Percentiles rank a stretch among this genome's conserved stretches.
These are phyloP conservation scores for Amphimallon solstitiale DNA, from an alignment of 2,888 invertebrate species.

Conservation along the genomic window DNA sequence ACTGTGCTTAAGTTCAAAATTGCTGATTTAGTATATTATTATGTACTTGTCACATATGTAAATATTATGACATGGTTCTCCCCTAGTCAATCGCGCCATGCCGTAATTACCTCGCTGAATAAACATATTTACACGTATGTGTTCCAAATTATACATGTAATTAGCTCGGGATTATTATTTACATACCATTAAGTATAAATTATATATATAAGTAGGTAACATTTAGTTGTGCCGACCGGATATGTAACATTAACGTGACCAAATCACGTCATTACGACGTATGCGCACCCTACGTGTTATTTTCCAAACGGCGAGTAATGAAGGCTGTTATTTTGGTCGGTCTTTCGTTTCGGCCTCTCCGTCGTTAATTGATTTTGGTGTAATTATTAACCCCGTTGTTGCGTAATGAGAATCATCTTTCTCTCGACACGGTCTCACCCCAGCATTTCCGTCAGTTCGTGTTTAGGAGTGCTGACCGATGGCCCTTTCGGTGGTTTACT, in stretches of 20 bases:
- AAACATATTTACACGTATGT: slow-evolving; percentile 25
- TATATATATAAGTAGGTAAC: slow-evolving; percentile 2
- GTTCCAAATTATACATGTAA: not conserved
- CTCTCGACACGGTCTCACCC: not conserved
- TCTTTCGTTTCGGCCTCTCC: too few species aligned
- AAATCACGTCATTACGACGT: too few species aligned
- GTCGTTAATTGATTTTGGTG: slow-evolving; percentile 13
- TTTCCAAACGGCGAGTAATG: too few species aligned
- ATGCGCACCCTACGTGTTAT: too few species aligned
- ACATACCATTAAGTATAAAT: slow-evolving; percentile 4
- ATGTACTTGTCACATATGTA: too few species aligned
- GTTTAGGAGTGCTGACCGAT: too few species aligned
- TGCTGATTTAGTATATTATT: too few species aligned
- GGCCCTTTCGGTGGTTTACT: too few species aligned
- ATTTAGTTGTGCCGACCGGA: not conserved
- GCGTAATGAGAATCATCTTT: slow-evolving; percentile 16
- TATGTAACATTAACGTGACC: too few species aligned
- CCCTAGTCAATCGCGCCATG: not conserved
- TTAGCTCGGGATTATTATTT: not conserved
- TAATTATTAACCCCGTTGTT: slow-evolving; percentile 20
- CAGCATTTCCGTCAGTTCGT: too few species aligned
- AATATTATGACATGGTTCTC: not conserved
- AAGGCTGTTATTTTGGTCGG: too few species aligned
- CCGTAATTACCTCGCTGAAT: not conserved
- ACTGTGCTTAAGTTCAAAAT: too few species aligned